A percentile compares a stretch with the other conserved stretches of the same genome.
These are phyloP conservation scores for Xerus rutilus DNA, from an alignment of 2,797 vertebrate species.

Conservation along the genomic window DNA sequence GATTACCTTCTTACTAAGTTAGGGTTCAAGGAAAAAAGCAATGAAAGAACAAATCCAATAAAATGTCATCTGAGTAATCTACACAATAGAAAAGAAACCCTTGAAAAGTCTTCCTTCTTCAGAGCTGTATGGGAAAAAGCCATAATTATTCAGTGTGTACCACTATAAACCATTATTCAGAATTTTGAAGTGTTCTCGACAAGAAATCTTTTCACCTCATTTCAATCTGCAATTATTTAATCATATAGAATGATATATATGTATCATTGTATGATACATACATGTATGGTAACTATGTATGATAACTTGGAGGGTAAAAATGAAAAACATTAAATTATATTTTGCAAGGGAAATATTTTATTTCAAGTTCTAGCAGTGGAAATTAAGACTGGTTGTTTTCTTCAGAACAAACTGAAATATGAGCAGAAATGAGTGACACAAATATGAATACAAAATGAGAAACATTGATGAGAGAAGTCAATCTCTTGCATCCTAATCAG, in stretches of 20 bases:
- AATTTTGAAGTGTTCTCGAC: conserved; percentile 30
- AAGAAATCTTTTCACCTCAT: conserved; percentile 38
- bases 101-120: neutral
- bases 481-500: neutral
- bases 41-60: neutral
- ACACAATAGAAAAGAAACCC: neutral
- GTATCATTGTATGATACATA: no score
- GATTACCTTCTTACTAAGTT: neutral
- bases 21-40: neutral
- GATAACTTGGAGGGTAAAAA: neutral
- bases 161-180: neutral
- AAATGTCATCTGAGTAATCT: neutral
- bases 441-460: neutral
- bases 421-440: neutral
- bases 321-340: neutral
- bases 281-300: no score
- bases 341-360: conserved; percentile 52
- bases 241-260: conserved; percentile 20
- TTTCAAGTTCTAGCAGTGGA: neutral
- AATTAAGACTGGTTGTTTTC: conserved; percentile 38
- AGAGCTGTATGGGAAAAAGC: neutral
- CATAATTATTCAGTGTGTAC: neutral
- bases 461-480: neutral
- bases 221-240: conserved; percentile 49
- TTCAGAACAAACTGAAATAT: neutral